phyloP scores from a whole-genome alignment of 2,797 vertebrate species.

The Phyllotis vaccarum region DNA sequence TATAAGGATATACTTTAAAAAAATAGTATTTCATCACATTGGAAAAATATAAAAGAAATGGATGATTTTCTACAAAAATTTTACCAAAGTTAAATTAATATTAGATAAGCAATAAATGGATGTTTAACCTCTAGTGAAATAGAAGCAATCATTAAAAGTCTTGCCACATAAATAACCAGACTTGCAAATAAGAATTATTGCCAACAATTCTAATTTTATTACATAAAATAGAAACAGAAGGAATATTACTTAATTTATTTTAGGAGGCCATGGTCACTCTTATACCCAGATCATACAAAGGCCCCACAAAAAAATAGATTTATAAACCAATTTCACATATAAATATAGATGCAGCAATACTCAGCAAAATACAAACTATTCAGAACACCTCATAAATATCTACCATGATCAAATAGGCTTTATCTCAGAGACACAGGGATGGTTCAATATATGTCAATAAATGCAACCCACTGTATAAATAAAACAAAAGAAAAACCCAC shows the following conservation, averaged over 20 bases:
- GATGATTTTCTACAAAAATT: no score
- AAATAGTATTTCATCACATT: neutral
- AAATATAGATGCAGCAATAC: no score
- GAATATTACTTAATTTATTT: neutral
- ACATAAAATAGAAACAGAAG: neutral
- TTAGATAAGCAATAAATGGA: neutral
- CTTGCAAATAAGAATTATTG: no score
- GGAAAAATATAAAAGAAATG: no score
- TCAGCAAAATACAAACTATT: neutral
- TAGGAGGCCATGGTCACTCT: no score
- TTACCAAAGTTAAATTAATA: no score
- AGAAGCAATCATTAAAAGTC: neutral
- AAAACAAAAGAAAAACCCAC: neutral
- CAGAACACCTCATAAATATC: no score
- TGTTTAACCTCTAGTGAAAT: neutral
- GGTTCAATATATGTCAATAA: neutral
- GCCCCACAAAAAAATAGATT: no score
- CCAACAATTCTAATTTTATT: no score
- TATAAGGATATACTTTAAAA: neutral
- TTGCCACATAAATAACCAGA: no score
- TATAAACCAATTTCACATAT: no score
- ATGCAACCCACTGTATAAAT: neutral
- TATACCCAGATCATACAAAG: no score
- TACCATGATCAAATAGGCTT: neutral
- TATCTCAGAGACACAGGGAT: neutral